Evolutionary conservation across 2,797 vertebrate genomes (phyloP).

Genomic region (Squalus acanthias): DNA sequence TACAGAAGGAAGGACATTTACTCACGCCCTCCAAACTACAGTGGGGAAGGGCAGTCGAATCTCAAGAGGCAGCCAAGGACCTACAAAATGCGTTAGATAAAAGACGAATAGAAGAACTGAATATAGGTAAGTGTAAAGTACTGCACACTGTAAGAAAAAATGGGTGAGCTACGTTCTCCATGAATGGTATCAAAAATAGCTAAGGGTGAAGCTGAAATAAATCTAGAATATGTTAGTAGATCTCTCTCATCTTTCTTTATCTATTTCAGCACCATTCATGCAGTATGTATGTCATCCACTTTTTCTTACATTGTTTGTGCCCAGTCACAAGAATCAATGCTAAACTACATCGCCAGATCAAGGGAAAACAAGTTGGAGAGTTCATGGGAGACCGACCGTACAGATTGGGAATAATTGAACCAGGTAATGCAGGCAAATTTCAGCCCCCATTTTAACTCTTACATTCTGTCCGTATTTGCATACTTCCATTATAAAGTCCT

Average conservation of each 20-base stretch:
- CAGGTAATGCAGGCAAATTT: background rate
- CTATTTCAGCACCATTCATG: background rate
- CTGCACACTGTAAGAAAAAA: background rate
- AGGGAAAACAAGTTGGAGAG: background rate
- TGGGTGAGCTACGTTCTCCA: background rate
- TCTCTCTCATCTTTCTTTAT: background rate
- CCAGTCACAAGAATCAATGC: background rate
- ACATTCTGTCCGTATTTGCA: background rate
- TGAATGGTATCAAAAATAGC: background rate
- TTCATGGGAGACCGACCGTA: background rate
- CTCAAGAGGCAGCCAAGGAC: background rate
- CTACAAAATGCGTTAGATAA: background rate
- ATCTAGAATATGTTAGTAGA: background rate
- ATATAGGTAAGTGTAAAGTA: background rate
- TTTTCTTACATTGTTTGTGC: background rate
- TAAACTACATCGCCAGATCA: background rate
- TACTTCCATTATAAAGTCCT: background rate
- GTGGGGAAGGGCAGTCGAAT: background rate
- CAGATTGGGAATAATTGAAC: background rate
- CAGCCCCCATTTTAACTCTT: background rate
- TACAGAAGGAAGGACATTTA: background rate
- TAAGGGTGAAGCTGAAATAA: background rate
- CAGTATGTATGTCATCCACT: background rate
- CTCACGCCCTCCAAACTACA: background rate
- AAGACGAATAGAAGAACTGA: background rate